Evolutionary conservation across 2,797 vertebrate genomes (phyloP), one percentile per base, ranked within the genome.

Genomic region (Amniataba percoides): DNA sequence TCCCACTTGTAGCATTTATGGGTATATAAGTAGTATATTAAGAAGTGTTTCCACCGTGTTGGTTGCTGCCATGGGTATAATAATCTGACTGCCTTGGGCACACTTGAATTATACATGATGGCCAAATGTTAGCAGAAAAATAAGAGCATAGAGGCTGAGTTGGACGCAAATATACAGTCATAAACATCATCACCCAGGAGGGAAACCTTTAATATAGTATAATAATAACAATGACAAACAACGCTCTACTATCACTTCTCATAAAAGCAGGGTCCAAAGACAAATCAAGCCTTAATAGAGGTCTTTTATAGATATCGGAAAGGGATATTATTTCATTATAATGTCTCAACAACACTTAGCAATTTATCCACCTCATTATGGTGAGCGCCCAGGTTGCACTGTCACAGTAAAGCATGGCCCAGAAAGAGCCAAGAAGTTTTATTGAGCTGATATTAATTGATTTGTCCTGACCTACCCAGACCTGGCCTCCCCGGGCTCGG

Each of bases 401-500:
- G 90, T 89, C 89, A 87, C 77, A 61, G 53, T 87, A 83, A 90
- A 87, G 84, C 56, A 80, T 68, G 70, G 81, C 68, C 75, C 63
- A 71, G 84, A 91, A 80, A 83, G 71, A 84, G 85, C 87, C 83
- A 87, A 77, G 84, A 80, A 85, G 83, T 90, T 94, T 93, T 90
- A 92, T 84, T 87, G 92, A 93, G 88, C 66, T 78, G 78, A 89
- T 93, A 93, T 94, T 88, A 92, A 95, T 91, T 93, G 92, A 94
- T 95, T 93, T 93, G 90, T 93, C 87, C 83, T 87, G 81, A 90
- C 83, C 88, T 89, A 84, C 83, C 82, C 70, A 72, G 87, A 90
- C 82, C 81, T 67, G 87, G 80, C 81, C 90, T 91, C 87, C 89
- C 79, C 12, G 65, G 88, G 82, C 89, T 89, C 74, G 4, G 90